Base-by-base conservation (phyloP, 1,140 invertebrate genomes). In the Halyomorpha halys region DNA sequence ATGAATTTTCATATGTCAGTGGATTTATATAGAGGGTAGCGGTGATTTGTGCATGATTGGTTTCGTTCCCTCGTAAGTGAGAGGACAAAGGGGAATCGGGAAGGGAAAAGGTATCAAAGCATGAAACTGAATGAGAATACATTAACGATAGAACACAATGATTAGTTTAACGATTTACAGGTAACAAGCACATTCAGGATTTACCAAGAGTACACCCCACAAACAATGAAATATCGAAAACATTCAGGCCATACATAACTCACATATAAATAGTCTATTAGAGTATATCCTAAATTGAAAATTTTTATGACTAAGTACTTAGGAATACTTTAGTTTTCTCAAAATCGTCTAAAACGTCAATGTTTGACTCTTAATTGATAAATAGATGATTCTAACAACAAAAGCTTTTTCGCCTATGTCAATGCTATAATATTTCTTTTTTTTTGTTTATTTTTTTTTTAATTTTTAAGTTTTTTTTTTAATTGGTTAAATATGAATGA, bases 231-330 rank as follows among this genome's bases (percentile, higher is more conserved):
- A 23, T 56, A 23, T 23, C 23, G 19, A 56, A 39, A 56, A 56
- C 53, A 56, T 56, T 23, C 53, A 56, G 53, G 53, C 53, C 53
- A 56, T 56, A 23, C 53, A 56, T n/a, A 56, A 56, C 53, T 56
- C 53, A 56, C 53, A 56, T 56, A 56, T 56, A 56, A 56, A 56
- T 56, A 56, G 15, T 56, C 53, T 56, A 56, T 56, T 56, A 56
- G 53, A 56, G 23, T 56, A 56, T 56, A 56, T 56, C 23, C 53
- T 56, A 56, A 56, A 56, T 56, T 56, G 53, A 23, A 56, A 56
- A 27, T 56, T 18, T 39, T 56, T 56, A 56, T 56, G 23, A 56
- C 53, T 56, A 56, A 56, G 53, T 56, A 56, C 53, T 56, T 56
- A 56, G 23, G 19, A 56, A 56, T 56, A 56, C 53, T 23, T 56